phyloP scores from a whole-genome alignment of 2,113 vertebrate species.

The Gopherus evgoodei region DNA sequence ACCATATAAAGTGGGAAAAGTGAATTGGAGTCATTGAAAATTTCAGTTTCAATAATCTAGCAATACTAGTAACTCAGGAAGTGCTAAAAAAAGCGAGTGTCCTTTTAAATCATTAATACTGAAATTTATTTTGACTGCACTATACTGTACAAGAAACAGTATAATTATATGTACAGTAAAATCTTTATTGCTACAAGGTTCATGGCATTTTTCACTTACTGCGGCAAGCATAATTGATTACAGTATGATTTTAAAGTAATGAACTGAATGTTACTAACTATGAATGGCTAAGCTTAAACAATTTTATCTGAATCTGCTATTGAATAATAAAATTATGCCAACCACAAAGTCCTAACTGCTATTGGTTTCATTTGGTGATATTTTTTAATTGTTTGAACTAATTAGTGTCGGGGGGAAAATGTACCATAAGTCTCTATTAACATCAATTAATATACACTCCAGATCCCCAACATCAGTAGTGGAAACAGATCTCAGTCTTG shows the following conservation, averaged over 20 bases:
- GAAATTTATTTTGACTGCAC: not conserved
- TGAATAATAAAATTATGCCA: constrained; percentile 14
- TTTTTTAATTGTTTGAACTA: accelerated
- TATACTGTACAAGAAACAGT: not conserved
- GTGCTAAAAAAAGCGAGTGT: not conserved
- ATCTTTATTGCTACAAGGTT: constrained; percentile 23
- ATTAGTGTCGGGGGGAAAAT: accelerated
- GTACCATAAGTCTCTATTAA: not conserved
- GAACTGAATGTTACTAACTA: not conserved
- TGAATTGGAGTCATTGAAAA: accelerated
- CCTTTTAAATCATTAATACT: accelerated
- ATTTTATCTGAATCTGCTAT: not conserved
- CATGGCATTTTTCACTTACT: not conserved
- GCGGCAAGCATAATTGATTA: constrained; percentile 34
- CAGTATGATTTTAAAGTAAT: constrained; percentile 25
- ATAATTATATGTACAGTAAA: not conserved
- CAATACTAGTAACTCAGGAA: not conserved
- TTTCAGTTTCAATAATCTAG: not conserved
- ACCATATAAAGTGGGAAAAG: not conserved
- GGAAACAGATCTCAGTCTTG: not conserved
- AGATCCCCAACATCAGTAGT: not conserved
- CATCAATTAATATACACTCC: not conserved
- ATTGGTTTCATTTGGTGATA: accelerated
- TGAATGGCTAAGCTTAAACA: constrained; percentile 37
- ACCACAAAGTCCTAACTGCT: accelerated